Evolutionary conservation across 2,113 vertebrate species (phyloP), one percentile per base, ranked within the genome.

Genomic region (Raja brachyura): DNA sequence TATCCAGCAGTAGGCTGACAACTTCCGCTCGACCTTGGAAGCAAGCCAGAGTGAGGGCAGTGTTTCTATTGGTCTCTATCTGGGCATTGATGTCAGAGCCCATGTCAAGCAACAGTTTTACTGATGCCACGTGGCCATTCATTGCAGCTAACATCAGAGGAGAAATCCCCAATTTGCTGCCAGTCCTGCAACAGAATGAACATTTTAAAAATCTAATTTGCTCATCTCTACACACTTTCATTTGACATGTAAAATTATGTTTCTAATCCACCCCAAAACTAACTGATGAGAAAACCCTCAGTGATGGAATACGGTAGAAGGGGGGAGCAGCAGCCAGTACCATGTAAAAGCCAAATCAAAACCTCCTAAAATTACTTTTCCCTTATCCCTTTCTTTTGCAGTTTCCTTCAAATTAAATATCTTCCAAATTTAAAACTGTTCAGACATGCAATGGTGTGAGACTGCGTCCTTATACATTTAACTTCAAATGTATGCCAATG

Each of bases 51-150:
- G 99, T 99, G 61, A 99, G 97, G 73, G 99, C 99, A 5, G 99
- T 99, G 94, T 99, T 99, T 94, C 99, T 97, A 96, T 99, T 99
- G 94, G 99, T 99, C 96, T 99, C 99, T 86, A 99, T 99, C 93
- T 99, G 99, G 93, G 99, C 99, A 0, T 99, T 99, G 94, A 99
- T 99, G 94, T 99, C 99, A 0, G 99, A 99, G 93, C 99, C 99
- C 98, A 99, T 99, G 94, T 99, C 99, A 63, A 99, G 96, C 94
- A 99, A 94, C 94, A 99, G 96, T 95, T 99, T 99, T 94, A 99
- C 99, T 5, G 99, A 98, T 73, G 99, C 98, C 33, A 99, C 98
- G 0, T 99, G 99, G 85, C 98, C 99, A 31, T 99, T 99, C 98
- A 99, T 99, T 56, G 99, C 98, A 94, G 99, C 99, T 96, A 99